These are phyloP conservation scores for Calidris pygmaea DNA, from an alignment of 2,113 vertebrate species.

Conservation along the genomic window DNA sequence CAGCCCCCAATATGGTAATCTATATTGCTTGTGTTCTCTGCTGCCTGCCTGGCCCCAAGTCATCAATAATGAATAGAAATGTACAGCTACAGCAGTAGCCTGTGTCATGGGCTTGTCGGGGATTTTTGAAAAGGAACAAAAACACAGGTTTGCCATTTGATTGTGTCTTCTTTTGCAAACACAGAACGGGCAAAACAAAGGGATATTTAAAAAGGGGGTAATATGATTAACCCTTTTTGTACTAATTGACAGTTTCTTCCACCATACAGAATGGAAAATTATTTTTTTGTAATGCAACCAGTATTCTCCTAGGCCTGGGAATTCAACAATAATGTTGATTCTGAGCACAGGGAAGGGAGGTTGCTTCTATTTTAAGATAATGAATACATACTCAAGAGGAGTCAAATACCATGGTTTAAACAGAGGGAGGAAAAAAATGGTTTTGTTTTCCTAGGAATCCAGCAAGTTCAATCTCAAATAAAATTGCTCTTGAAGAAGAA, in stretches of 20 bases:
- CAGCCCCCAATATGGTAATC: conserved; percentile 78
- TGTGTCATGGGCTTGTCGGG: conserved; percentile 82
- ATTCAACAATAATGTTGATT: conserved; percentile 30
- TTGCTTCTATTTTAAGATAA: conserved; percentile 30
- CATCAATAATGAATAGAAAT: conserved; percentile 96
- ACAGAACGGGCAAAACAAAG: not conserved
- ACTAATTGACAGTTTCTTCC: not conserved
- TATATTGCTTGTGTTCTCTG: conserved; percentile 87
- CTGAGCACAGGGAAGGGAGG: not conserved
- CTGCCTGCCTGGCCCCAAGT: conserved; percentile 85
- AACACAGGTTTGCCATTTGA: conserved; percentile 83
- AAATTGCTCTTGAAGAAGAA: not conserved
- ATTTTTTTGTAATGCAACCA: not conserved
- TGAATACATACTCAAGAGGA: not conserved
- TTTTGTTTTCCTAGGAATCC: not conserved
- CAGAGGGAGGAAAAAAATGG: not conserved
- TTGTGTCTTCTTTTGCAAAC: conserved; percentile 50
- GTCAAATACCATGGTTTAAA: not conserved
- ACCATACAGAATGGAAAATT: not conserved
- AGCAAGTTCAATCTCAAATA: not conserved
- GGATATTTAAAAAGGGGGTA: not conserved
- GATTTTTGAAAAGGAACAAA: conserved; percentile 82
- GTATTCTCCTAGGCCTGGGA: conserved; percentile 13
- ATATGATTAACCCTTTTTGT: not conserved
- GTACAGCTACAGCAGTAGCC: conserved; percentile 83